Percentiles rank a stretch among this genome's conserved stretches.
These are phyloP conservation scores for Diploptera punctata DNA, from an alignment of 2,888 invertebrate species.

Conservation along the genomic window DNA sequence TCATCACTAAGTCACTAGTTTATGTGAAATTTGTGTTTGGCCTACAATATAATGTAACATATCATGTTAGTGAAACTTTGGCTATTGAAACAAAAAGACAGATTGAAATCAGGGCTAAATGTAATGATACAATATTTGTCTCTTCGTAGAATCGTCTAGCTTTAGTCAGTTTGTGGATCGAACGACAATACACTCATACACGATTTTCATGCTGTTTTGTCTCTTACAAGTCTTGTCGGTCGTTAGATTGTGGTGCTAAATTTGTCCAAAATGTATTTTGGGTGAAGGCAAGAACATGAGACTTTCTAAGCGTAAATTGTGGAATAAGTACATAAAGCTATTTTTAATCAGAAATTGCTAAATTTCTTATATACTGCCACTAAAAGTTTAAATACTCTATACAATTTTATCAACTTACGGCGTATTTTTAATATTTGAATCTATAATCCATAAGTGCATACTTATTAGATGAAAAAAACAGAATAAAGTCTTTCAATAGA, in stretches of 20 bases:
- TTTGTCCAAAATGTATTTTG: slow-evolving; percentile 28
- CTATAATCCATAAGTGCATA: slow-evolving; percentile 36
- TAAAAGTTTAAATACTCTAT: slow-evolving; percentile 19
- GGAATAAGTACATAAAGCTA: slow-evolving; percentile 28
- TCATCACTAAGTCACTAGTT: background rate
- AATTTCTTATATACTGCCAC: slow-evolving; percentile 33
- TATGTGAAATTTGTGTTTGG: slow-evolving; percentile 16
- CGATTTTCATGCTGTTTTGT: slow-evolving; percentile 8
- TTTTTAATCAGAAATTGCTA: slow-evolving; percentile 33
- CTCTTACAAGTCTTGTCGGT: background rate
- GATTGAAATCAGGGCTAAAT: background rate
- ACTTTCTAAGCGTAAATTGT: slow-evolving; percentile 11
- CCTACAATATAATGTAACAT: slow-evolving; percentile 27
- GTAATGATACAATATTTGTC: background rate
- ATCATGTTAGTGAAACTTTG: slow-evolving; percentile 16
- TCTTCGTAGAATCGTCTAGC: background rate
- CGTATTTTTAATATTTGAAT: slow-evolving; percentile 38
- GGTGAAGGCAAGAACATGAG: background rate
- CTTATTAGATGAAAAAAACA: slow-evolving; percentile 18
- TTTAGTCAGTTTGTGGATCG: background rate
- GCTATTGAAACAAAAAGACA: background rate
- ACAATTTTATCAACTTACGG: slow-evolving; percentile 31
- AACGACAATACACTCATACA: slow-evolving; percentile 26
- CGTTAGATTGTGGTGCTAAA: slow-evolving; percentile 34
- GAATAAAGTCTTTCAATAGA: slow-evolving; percentile 25